Conservation (phyloP, 1,140 invertebrate species). For the Yoshiicerus persimilis region DNA sequence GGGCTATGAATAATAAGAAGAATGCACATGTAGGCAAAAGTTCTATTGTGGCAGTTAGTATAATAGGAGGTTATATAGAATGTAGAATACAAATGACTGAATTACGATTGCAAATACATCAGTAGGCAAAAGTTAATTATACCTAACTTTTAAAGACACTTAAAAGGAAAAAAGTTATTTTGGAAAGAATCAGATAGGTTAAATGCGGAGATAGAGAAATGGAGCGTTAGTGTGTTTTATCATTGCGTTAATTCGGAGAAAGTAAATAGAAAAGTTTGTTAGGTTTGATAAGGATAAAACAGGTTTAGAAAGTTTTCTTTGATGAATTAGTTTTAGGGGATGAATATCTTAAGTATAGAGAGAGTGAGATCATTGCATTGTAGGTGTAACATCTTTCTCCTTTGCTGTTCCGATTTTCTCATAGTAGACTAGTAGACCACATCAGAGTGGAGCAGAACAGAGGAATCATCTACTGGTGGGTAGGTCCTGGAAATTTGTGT, state of each 20-base stretch:
- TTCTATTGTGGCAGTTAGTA: too few relatives aligned
- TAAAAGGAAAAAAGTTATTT: not conserved
- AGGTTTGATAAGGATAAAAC: conserved; percentile 24
- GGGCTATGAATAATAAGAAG: too few relatives aligned
- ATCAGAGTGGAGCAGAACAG: not conserved
- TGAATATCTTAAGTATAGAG: conserved; percentile 23
- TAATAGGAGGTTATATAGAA: too few relatives aligned
- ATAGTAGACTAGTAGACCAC: not conserved
- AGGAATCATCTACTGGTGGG: not conserved
- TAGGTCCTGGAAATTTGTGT: not conserved
- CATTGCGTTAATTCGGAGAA: not conserved
- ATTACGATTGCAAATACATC: too few relatives aligned
- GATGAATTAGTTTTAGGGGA: conserved; percentile 37
- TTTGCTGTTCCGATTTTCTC: not conserved
- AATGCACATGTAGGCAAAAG: too few relatives aligned
- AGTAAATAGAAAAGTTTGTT: conserved; percentile 8
- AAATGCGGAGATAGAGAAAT: not conserved
- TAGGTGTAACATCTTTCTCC: not conserved
- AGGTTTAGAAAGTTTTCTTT: conserved; percentile 39
- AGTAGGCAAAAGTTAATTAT: not conserved
- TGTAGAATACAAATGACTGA: too few relatives aligned
- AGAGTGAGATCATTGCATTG: not conserved
- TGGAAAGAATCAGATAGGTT: not conserved
- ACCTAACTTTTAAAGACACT: not conserved
- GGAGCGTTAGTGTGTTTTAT: not conserved